Base-by-base conservation (phyloP, 2,888 invertebrate genomes). In the Osmoderma eremita region DNA sequence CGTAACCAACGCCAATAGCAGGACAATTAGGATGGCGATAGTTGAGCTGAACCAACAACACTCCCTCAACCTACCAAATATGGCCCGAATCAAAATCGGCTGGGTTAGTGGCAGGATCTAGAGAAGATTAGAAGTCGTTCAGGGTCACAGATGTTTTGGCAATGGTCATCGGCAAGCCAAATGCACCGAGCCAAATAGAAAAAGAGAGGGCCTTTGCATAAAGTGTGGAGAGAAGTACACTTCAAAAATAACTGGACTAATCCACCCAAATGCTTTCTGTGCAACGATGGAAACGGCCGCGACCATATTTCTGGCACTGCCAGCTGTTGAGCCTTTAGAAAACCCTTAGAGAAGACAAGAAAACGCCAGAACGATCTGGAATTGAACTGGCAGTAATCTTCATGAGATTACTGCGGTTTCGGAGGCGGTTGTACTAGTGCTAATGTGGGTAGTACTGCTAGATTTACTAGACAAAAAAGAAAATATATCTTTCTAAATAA, bases 151-250 rank as follows among this genome's bases (percentile, higher is more conserved):
- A 10, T 56, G 54, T 17, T 54, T 54, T 2, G 54, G 18, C 12
- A 30, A 38, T n/a, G 56, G 39, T 2, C 56, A 56, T 6, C 15
- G 15, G 6, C 56, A 56, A 24, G 20, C 12, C 15, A 30, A 24
- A 10, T 63, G 49, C 38, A 17, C 45, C 1, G 24, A 18, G 6
- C 62, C 49, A 1, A 13, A 63, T 18, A 50, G 63, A 18, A 38
- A 12, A 20, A 20, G 10, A 2, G 30, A 12, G 0, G 15, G 20
- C 15, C 24, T 63, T 1, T 63, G 63, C 36, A 38, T 49, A 12
- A 49, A n/a, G 8, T 50, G 63, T 17, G 63, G 49, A 5, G 50
- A 49, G 13, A 49, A 15, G 39, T 38, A 50, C 48, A 62, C 36
- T 5, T 15, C 12, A 45, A 36, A 2, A 36, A 17, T 3, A 39